Conservation (phyloP, 2,888 invertebrate species). For the Eudasyphora cyanicolor region DNA sequence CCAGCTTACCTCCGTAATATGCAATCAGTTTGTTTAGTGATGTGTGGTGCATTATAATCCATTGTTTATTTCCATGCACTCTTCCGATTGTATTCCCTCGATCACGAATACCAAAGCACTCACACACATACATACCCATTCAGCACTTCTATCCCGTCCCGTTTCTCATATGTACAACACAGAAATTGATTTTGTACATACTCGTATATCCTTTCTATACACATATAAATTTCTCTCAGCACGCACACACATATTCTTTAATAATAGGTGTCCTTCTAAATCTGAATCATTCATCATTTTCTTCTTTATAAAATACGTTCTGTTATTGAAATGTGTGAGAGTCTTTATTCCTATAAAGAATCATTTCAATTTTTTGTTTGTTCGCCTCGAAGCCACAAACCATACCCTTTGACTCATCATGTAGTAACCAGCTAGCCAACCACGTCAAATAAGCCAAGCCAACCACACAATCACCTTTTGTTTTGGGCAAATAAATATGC, state of each 20-base stretch:
- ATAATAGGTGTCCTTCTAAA: too few relatives aligned
- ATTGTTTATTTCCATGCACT: constrained; percentile 11
- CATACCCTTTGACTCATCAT: constrained; percentile 30
- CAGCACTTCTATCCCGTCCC: neutral
- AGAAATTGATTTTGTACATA: neutral
- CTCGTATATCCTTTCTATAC: too few relatives aligned
- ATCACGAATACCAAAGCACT: constrained; percentile 1
- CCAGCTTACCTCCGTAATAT: constrained; percentile 45
- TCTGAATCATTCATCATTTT: neutral
- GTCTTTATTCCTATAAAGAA: constrained; percentile 46
- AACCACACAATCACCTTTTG: constrained; percentile 41
- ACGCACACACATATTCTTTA: neutral
- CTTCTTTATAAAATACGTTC: neutral
- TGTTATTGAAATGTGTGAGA: constrained; percentile 50
- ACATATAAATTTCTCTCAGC: neutral
- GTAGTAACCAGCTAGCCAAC: neutral
- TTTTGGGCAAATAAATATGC: constrained; percentile 32
- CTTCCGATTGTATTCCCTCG: neutral
- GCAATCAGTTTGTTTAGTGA: constrained; percentile 63
- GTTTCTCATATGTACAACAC: neutral
- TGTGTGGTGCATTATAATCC: constrained; percentile 40
- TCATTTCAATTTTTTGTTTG: constrained; percentile 31
- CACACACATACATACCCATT: neutral
- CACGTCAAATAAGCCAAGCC: neutral
- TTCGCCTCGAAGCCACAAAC: constrained; percentile 13